Percentiles rank a stretch among this genome's conserved stretches.
phyloP scores from a whole-genome alignment of 2,797 vertebrate genomes.

The Acanthurus leucopareius region DNA sequence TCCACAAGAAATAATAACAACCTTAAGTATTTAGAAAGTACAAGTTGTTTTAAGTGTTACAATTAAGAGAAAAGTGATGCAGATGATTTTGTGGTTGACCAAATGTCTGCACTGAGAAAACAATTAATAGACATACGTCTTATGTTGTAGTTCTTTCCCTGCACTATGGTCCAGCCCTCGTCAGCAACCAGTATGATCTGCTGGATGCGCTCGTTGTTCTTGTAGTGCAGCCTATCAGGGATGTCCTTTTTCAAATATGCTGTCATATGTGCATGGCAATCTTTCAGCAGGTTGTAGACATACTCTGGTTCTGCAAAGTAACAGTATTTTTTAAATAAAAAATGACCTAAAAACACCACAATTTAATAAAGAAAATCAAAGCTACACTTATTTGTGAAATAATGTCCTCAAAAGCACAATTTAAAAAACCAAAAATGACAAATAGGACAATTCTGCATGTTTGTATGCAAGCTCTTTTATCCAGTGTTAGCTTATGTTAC shows the following conservation, averaged over 20 bases:
- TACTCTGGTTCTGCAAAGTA: slow-evolving; percentile 79
- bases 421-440: neutral
- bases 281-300: slow-evolving; percentile 84
- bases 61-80: neutral
- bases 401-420: neutral
- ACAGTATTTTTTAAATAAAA: neutral
- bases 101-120: neutral
- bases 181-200: slow-evolving; percentile 93
- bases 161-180: slow-evolving; percentile 95
- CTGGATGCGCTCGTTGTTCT: slow-evolving; percentile 88
- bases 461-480: neutral
- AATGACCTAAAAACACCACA: neutral
- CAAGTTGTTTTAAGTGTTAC: neutral
- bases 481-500: slow-evolving; percentile 70
- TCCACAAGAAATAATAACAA: neutral
- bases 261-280: slow-evolving; percentile 88
- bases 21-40: too few relatives aligned
- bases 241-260: slow-evolving; percentile 91
- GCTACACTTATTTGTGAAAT: neutral
- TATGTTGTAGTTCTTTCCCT: slow-evolving; percentile 72
- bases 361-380: neutral
- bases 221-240: slow-evolving; percentile 92
- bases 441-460: neutral
- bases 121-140: slow-evolving; percentile 80
- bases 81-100: neutral